Evolutionary conservation across 2,113 vertebrate genomes (phyloP).

Genomic region (Gambusia holbrooki): DNA sequence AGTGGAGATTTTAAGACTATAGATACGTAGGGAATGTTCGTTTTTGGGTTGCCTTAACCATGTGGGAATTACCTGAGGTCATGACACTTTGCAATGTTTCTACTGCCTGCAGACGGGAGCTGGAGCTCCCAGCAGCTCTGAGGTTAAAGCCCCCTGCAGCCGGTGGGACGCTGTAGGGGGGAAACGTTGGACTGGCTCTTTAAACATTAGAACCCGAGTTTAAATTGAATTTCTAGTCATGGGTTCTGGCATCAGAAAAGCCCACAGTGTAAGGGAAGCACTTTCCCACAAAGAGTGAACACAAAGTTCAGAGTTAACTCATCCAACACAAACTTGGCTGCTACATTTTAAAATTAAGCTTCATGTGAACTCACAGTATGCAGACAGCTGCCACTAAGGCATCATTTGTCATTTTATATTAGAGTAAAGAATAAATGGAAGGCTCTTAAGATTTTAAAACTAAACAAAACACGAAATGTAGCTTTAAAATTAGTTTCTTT

Average conservation of each 20-base stretch:
- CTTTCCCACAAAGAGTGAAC: neutral
- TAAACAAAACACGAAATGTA: neutral
- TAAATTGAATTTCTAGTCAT: neutral
- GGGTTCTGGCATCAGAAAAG: neutral
- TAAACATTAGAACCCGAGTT: neutral
- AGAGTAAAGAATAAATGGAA: neutral
- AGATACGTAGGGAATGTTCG: neutral
- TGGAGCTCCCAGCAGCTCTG: constrained; percentile 10
- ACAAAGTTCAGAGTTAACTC: neutral
- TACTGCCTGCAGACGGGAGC: constrained; percentile 27
- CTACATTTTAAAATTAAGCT: neutral
- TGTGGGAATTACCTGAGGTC: neutral
- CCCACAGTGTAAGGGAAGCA: neutral
- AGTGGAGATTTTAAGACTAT: neutral
- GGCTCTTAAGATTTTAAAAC: neutral
- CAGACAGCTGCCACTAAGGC: neutral
- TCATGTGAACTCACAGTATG: neutral
- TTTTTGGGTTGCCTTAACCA: neutral
- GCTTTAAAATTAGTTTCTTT: neutral
- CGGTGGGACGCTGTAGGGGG: constrained; percentile 37
- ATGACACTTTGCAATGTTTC: neutral
- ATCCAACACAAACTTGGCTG: neutral
- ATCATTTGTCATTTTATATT: neutral
- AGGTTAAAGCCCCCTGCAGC: constrained; percentile 60
- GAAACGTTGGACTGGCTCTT: neutral